A percentile compares a stretch with the other conserved stretches of the same genome.
These are phyloP conservation scores for Proisotoma minuta DNA, from an alignment of 2,888 invertebrate species.

Conservation along the genomic window DNA sequence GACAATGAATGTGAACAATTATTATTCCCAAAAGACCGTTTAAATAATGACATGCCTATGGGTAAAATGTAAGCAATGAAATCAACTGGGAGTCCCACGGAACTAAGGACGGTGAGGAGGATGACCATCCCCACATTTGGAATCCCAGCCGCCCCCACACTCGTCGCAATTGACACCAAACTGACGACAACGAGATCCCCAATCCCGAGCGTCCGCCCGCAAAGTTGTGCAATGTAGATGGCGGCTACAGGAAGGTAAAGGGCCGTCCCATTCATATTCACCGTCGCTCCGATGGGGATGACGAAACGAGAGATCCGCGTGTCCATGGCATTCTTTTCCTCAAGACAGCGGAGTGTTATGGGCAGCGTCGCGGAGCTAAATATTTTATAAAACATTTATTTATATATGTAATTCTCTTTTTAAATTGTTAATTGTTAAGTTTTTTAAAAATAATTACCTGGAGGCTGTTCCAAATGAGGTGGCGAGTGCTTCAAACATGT, in stretches of 20 bases:
- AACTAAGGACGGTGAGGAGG: conserved; percentile 1
- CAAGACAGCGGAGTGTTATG: conserved; percentile 13
- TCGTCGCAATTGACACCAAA: conserved; percentile 5
- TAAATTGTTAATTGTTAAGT: background rate
- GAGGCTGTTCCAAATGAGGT: conserved; percentile 95
- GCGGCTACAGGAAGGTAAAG: conserved; percentile 13
- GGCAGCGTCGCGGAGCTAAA: conserved; percentile 17
- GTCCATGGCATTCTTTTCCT: conserved; percentile 10
- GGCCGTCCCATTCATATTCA: conserved; percentile 20
- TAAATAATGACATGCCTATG: background rate
- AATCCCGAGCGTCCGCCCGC: conserved; percentile 11
- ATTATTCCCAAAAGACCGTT: too few relatives aligned
- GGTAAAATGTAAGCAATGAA: conserved; percentile 2
- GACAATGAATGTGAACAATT: background rate
- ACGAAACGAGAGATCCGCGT: conserved; percentile 12
- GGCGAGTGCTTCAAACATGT: conserved; percentile 82
- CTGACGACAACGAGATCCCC: conserved; percentile 4
- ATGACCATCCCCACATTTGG: conserved; percentile 12
- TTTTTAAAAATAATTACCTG: conserved; percentile 54
- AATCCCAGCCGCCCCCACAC: conserved; percentile 9
- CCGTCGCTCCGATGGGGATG: conserved; percentile 17
- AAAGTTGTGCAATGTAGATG: conserved; percentile 15
- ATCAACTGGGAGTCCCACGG: conserved; percentile 1
- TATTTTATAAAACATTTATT: too few relatives aligned
- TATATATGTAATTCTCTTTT: too few relatives aligned